Percentiles rank a stretch among this genome's conserved stretches.
These are phyloP conservation scores for Catharus minimus DNA, from an alignment of 2,113 vertebrate species.

Conservation along the genomic window DNA sequence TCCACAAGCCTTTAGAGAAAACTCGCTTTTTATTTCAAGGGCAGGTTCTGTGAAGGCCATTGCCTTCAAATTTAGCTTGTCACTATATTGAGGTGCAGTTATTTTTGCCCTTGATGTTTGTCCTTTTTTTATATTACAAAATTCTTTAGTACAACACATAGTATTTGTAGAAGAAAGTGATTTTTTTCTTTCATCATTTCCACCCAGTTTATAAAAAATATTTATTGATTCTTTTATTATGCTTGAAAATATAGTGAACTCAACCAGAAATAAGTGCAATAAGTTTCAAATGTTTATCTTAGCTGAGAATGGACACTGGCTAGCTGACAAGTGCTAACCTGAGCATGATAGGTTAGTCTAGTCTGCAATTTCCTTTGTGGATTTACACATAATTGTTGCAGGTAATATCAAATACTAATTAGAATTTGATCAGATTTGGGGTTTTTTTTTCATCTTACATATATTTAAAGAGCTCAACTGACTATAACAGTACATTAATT, in stretches of 20 bases:
- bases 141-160: neutral
- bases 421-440: neutral
- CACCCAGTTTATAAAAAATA: neutral
- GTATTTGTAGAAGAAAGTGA: neutral
- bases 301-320: neutral
- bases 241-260: neutral
- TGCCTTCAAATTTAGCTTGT: constrained; percentile 8
- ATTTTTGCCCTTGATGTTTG: neutral
- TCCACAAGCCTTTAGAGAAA: constrained; percentile 1
- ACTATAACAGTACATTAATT: neutral
- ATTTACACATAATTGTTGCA: neutral
- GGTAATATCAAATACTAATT: neutral
- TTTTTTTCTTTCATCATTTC: neutral
- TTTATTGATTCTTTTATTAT: neutral
- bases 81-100: neutral
- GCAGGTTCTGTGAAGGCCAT: neutral
- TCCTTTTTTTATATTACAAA: neutral
- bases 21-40: neutral
- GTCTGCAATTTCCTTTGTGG: neutral
- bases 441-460: neutral
- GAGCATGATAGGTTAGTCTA: neutral
- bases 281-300: neutral
- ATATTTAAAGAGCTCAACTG: neutral
- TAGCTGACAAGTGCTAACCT: neutral
- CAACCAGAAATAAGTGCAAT: neutral